Base-by-base conservation (phyloP, 2,113 vertebrate genomes). In the Macquaria ambigua region DNA sequence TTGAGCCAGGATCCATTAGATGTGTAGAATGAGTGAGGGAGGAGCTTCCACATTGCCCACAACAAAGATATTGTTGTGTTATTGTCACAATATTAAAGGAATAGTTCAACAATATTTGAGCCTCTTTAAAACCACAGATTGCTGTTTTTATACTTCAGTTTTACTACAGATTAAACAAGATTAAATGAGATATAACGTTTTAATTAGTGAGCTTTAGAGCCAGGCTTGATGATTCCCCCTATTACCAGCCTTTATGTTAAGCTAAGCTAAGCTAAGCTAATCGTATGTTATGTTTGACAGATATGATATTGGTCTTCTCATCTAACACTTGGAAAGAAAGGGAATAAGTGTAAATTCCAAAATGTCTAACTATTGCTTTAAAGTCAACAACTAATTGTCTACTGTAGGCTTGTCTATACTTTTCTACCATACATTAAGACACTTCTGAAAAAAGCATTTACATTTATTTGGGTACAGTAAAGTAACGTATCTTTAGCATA, bases 21-120 rank as follows among this genome's bases (percentile, higher is more conserved):
- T 52, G 31, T 18, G 68, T 28, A 20, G 50, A 46, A 43, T 39
- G n/a, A 77, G 68, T 77, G 31, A 23, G 48, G 59, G n/a, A 74
- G 43, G 46, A 66, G 59, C 52, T 71, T 48, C 15, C 23, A 50
- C 25, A 5, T 10, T 43, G 16, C 43, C 18, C 4, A 6, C 4
- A 55, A 15, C 10, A 71, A 52, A 72, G 31, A 48, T 4, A 55
- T 48, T 25, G 41, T 41, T 58, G 18, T 43, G 6, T 69, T 43
- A 63, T 28, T 58, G 55, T 79, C 20, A 74, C 67, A 37, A 31
- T 8, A 37, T n/a, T 37, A 68, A 58, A 78, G 55, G 39, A 16
- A 46, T 15, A 72, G 20, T 6, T 12, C 1, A 4, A 46, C 3
- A 64, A 55, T 41, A 43, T 1, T 8, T 9, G 1, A 67, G 50